Evolutionary conservation across 2,888 invertebrate species (phyloP).

Genomic region (Agrilus cyanescens): DNA sequence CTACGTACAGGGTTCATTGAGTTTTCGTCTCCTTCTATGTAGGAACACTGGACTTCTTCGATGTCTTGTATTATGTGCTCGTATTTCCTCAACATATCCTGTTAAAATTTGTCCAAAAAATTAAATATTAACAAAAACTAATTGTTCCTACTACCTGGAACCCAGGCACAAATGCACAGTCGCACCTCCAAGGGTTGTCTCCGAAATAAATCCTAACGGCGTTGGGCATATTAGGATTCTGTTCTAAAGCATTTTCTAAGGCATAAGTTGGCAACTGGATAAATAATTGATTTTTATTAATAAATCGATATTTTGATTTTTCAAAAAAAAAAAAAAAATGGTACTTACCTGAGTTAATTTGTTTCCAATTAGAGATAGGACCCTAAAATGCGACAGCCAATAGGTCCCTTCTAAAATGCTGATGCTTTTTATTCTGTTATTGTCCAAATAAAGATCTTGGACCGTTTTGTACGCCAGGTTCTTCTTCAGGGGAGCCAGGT

Average conservation of each 20-base stretch:
- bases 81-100: slow-evolving; percentile 52
- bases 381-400: slow-evolving; percentile 66
- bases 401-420: slow-evolving; percentile 62
- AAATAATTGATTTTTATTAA: slow-evolving; percentile 1
- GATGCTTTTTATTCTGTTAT: slow-evolving; percentile 57
- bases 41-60: slow-evolving; percentile 56
- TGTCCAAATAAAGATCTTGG: slow-evolving; percentile 63
- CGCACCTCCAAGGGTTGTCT: slow-evolving; percentile 72
- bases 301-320: slow-evolving; percentile 4
- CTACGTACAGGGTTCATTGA: slow-evolving; percentile 51
- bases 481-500: slow-evolving; percentile 47
- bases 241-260: slow-evolving; percentile 63
- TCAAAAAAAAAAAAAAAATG: slow-evolving; percentile 1
- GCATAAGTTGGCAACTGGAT: slow-evolving; percentile 68
- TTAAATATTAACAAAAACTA: neutral
- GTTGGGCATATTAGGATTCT: slow-evolving; percentile 60
- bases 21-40: slow-evolving; percentile 48
- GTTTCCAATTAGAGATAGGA: slow-evolving; percentile 67
- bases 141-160: slow-evolving; percentile 48
- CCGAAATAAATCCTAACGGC: slow-evolving; percentile 59
- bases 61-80: slow-evolving; percentile 57
- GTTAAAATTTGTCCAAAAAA: slow-evolving; percentile 1
- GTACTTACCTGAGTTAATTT: slow-evolving; percentile 52
- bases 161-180: slow-evolving; percentile 66
- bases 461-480: slow-evolving; percentile 57